Conservation (phyloP, 1,140 invertebrate species). For the Reticulitermes speratus region DNA sequence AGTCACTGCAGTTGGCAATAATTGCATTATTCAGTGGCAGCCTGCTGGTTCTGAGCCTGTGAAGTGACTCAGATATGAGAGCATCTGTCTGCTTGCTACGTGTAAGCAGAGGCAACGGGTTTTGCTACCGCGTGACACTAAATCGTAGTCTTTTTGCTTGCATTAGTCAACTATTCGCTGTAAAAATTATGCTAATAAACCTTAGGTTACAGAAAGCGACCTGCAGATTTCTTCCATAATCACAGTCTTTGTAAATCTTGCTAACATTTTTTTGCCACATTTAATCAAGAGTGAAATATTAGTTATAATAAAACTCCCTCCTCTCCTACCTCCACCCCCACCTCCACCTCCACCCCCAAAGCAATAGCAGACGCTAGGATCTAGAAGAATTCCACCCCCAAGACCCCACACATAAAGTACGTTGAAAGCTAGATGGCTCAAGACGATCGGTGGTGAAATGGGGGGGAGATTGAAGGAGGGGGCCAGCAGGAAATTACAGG, state of each 20-base stretch:
- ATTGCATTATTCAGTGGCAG: background rate
- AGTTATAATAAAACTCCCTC: background rate
- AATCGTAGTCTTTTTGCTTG: background rate
- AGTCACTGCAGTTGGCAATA: background rate
- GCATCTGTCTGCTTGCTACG: background rate
- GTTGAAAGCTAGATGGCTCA: background rate
- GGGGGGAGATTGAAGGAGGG: background rate
- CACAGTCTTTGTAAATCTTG: background rate
- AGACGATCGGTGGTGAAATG: background rate
- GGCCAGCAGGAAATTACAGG: conserved; percentile 9
- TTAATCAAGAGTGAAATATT: conserved; percentile 6
- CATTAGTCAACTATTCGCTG: background rate
- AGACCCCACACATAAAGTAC: background rate
- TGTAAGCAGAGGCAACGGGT: background rate
- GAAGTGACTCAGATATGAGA: background rate
- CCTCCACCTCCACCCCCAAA: background rate
- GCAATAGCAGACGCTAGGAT: background rate
- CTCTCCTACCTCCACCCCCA: no score
- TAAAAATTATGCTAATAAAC: background rate
- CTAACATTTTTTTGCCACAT: background rate
- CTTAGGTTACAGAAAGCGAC: background rate
- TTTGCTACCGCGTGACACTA: background rate
- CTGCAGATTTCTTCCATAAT: background rate
- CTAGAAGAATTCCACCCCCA: background rate
- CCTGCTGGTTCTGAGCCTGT: background rate